These are phyloP conservation scores for Petrolisthes cinctipes DNA, from an alignment of 2,888 invertebrate genomes.

Conservation along the genomic window DNA sequence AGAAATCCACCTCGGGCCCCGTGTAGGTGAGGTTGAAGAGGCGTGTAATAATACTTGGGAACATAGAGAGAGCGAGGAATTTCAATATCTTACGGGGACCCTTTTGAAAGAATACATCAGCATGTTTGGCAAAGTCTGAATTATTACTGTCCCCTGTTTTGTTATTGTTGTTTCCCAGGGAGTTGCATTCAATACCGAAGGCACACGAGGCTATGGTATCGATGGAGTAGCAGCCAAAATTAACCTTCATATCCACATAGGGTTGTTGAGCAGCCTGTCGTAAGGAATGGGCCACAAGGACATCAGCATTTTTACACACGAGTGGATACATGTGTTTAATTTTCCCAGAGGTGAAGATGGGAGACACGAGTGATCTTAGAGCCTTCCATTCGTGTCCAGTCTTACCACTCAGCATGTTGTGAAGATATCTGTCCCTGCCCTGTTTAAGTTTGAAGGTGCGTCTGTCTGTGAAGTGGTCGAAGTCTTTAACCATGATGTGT, in stretches of 20 bases:
- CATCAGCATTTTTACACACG: conserved; percentile 23
- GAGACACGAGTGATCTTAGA: conserved; percentile 18
- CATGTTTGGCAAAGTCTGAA: background rate
- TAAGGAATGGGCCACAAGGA: background rate
- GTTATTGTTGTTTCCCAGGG: background rate
- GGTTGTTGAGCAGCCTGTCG: conserved; percentile 3
- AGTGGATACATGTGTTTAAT: conserved; percentile 33
- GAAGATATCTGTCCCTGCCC: background rate
- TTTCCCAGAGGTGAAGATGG: conserved; percentile 24
- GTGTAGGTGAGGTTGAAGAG: too few species aligned
- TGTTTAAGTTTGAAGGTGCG: background rate
- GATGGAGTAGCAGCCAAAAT: conserved; percentile 57
- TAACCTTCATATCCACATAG: background rate
- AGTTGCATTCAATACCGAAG: conserved; percentile 59
- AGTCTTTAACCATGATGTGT: conserved; percentile 21
- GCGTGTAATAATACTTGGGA: too few species aligned
- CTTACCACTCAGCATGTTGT: conserved; percentile 7
- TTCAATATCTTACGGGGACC: background rate
- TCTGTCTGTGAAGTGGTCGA: conserved; percentile 36
- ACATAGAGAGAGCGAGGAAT: too few species aligned
- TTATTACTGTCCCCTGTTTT: background rate
- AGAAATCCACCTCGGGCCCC: conserved; percentile 6
- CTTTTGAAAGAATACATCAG: background rate
- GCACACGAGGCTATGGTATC: conserved; percentile 64
- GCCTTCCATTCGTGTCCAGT: conserved; percentile 18